Evolutionary conservation across 2,113 vertebrate species (phyloP), one percentile per base, ranked within the genome.

Genomic region (Labrus mixtus): DNA sequence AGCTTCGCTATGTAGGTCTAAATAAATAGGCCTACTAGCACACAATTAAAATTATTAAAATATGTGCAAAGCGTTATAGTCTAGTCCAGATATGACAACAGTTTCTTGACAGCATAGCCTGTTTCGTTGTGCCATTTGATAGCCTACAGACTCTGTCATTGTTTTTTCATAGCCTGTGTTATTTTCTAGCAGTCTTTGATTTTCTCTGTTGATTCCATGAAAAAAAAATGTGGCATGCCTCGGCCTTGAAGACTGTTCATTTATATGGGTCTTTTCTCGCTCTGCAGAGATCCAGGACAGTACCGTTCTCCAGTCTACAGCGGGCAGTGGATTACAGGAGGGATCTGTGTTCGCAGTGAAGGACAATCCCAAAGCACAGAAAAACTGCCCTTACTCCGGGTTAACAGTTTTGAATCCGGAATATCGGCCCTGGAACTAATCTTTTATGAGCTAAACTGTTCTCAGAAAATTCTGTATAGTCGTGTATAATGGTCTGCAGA

Each of bases 361-460:
- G 61, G 82, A 90, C 48, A 78, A 79, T 53, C 50, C 72, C 9
- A 68, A 78, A 50, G 43, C 25, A 17, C 89, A 88, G 70, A 92
- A 64, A 6, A 83, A 39, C 64, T 85, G 88, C 36, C 58, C 86
- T 45, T 91, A 78, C 79, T 64, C 80, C 16, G 92, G 91, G 4
- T 48, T 92, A n/a, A 87, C 87, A 2, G 67, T 83, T 70, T 76
- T 92, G 70, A 90, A 86, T 36, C 77, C 81, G 22, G 94, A 93
- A 62, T 95, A 95, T 82, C 87, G 94, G 46, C 95, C 95, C 17
- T 95, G 95, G 95, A 95, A 95, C 53, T 90, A 79, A 19, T 45
- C 68, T 4, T 0, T 0, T 4, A 10, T 20, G 54, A 51, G 6
- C 59, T 57, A 8, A 23, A 17, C 39, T 57, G 15, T n/a, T 1